Evolutionary conservation across 2,797 vertebrate genomes (phyloP).

Genomic region (Sternotherus odoratus): DNA sequence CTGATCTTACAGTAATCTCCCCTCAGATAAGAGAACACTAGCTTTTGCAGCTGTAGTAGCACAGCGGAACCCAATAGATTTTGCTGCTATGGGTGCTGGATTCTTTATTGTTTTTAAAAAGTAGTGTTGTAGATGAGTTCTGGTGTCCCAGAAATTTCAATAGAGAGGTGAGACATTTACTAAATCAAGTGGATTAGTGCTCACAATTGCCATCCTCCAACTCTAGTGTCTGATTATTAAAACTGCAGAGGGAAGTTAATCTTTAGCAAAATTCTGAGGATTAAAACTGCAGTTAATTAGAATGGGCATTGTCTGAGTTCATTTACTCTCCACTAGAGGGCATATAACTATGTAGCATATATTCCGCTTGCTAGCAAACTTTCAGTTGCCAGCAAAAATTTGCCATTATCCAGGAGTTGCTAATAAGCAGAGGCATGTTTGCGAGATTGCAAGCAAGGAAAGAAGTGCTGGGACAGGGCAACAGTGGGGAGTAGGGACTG

Average conservation of each 20-base stretch:
- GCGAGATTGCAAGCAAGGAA: too few relatives aligned
- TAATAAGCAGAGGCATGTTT: neutral
- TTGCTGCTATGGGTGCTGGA: slow-evolving; percentile 25
- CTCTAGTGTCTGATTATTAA: slow-evolving; percentile 43
- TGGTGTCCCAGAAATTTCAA: neutral
- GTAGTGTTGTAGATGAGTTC: neutral
- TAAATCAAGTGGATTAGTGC: neutral
- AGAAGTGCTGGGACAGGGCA: neutral
- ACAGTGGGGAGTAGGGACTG: neutral
- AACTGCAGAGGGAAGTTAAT: slow-evolving; percentile 6
- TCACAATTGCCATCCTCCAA: slow-evolving; percentile 27
- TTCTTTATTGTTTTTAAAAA: slow-evolving; percentile 20
- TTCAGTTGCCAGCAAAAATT: neutral
- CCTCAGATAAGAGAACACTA: neutral
- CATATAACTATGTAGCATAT: neutral
- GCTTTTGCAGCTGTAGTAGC: neutral
- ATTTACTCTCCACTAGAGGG: neutral
- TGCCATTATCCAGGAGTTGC: neutral
- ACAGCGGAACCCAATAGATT: neutral
- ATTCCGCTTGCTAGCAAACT: neutral
- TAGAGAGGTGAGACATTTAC: slow-evolving; percentile 41
- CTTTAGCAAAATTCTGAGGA: slow-evolving; percentile 16
- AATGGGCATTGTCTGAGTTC: slow-evolving; percentile 4
- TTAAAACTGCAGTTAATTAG: neutral
- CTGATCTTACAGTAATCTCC: slow-evolving; percentile 14